Evolutionary conservation across 2,113 vertebrate species (phyloP), one percentile per base, ranked within the genome.

Genomic region (Cyrtonyx montezumae): DNA sequence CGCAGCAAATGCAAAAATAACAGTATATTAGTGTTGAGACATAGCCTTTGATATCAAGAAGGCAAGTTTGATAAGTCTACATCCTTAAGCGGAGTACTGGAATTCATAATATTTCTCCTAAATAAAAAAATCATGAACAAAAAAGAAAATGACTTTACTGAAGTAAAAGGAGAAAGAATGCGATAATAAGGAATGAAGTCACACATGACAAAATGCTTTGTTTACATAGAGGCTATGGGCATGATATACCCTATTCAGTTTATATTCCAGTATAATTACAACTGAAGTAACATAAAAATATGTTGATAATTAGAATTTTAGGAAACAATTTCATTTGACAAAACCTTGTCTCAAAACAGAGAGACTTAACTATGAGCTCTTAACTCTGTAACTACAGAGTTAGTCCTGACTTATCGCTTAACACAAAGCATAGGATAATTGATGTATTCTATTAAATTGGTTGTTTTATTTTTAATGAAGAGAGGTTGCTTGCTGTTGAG

Each of bases 391-490:
- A 75, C 37, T 34, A 46, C 42, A 34, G 55, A 80, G 23, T 76
- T 62, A 76, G 15, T 15, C 40, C 56, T 69, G 40, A 58, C 82
- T 92, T 84, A 76, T 49, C 37, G 42, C 42, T 63, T 87, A 84
- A 79, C 58, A 71, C 9, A 81, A 84, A 92, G 7, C 25, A 53
- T 40, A 45, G 19, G 25, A 75, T 77, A 92, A 95, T 49, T 76
- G 30, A 66, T 82, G 53, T 73, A 20, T 88, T 84, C 76, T 68
- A 45, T 88, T 79, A 85, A 94, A 80, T 46, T 5, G 23, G 22
- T 58, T 80, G 49, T 53, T 94, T 70, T n/a, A 73, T 79, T 94
- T 93, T 88, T 88, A 88, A 93, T 87, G 66, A 96, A 75, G 40
- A 91, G 61, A 37, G 4, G 23, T 34, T 90, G 25, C 40, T 85